Percentiles rank a stretch among this genome's conserved stretches.
Conservation (phyloP, 2,888 invertebrate genomes). For the Hemithea aestivaria region DNA sequence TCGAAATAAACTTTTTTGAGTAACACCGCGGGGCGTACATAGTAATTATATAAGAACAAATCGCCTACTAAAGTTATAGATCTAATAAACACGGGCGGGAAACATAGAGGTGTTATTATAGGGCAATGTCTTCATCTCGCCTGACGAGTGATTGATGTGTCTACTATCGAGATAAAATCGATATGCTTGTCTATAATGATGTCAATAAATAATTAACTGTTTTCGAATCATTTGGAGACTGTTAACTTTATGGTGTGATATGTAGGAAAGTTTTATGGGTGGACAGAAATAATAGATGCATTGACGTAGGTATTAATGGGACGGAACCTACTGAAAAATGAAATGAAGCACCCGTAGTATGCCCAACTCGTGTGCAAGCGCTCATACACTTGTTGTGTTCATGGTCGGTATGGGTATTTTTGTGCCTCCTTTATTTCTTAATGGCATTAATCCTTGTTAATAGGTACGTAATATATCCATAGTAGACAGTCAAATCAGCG, state of each 20-base stretch:
- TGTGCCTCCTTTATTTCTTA: too few relatives aligned
- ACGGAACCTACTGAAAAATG: slow-evolving; percentile 10
- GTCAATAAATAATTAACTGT: slow-evolving; percentile 40
- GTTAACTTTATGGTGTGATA: slow-evolving; percentile 33
- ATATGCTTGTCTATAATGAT: slow-evolving; percentile 46
- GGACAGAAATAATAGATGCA: slow-evolving; percentile 7
- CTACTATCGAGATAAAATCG: slow-evolving; percentile 45
- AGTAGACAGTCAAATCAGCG: too few relatives aligned
- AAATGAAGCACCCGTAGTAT: too few relatives aligned
- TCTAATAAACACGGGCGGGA: slow-evolving; percentile 63
- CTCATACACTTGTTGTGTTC: too few relatives aligned
- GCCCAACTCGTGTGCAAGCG: too few relatives aligned
- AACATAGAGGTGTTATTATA: slow-evolving; percentile 53
- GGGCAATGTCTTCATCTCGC: slow-evolving; percentile 63
- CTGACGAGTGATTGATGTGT: slow-evolving; percentile 47
- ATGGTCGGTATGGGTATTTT: too few relatives aligned
- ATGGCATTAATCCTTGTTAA: too few relatives aligned
- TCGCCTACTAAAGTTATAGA: slow-evolving; percentile 59
- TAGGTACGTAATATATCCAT: too few relatives aligned
- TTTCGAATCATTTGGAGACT: slow-evolving; percentile 31
- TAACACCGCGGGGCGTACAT: too few relatives aligned
- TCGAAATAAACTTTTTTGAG: too few relatives aligned
- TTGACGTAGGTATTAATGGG: not conserved
- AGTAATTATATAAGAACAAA: slow-evolving; percentile 66
- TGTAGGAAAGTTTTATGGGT: slow-evolving; percentile 18